A percentile compares a stretch with the other conserved stretches of the same genome.
phyloP scores from a whole-genome alignment of 2,797 vertebrate species.

The Bradypus variegatus region DNA sequence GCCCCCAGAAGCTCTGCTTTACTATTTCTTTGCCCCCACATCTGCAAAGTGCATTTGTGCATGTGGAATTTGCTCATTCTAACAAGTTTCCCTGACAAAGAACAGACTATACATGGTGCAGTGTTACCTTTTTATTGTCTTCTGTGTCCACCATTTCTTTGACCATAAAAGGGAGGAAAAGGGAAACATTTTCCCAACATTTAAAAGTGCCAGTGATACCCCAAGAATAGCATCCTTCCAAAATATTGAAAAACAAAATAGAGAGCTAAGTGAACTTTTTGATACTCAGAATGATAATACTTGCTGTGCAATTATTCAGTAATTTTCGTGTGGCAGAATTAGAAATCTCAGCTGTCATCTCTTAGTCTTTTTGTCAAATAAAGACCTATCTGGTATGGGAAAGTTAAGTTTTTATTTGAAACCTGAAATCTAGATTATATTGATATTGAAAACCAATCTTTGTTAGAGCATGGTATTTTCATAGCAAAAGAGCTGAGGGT shows the following conservation, averaged over 20 bases:
- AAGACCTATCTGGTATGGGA: background rate
- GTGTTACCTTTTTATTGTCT: background rate
- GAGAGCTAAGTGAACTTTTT: background rate
- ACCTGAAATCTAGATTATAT: slow-evolving; percentile 13
- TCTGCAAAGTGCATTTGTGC: background rate
- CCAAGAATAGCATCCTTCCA: background rate
- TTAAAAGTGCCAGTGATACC: background rate
- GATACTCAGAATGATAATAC: background rate
- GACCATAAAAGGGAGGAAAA: background rate
- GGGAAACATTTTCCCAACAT: background rate
- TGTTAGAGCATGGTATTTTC: background rate
- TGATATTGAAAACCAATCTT: slow-evolving; percentile 16
- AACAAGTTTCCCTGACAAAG: background rate
- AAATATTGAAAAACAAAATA: background rate
- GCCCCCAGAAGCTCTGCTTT: background rate
- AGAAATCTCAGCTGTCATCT: slow-evolving; percentile 40
- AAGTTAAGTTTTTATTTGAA: slow-evolving; percentile 33
- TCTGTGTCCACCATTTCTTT: background rate
- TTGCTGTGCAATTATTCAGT: background rate
- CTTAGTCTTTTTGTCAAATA: background rate
- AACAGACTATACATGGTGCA: background rate
- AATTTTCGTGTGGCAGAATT: slow-evolving; percentile 34
- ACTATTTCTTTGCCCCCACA: background rate
- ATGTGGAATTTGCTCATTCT: background rate
- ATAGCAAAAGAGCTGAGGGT: background rate